Base-by-base conservation (phyloP, 2,797 vertebrate genomes). In the Xerus rutilus region DNA sequence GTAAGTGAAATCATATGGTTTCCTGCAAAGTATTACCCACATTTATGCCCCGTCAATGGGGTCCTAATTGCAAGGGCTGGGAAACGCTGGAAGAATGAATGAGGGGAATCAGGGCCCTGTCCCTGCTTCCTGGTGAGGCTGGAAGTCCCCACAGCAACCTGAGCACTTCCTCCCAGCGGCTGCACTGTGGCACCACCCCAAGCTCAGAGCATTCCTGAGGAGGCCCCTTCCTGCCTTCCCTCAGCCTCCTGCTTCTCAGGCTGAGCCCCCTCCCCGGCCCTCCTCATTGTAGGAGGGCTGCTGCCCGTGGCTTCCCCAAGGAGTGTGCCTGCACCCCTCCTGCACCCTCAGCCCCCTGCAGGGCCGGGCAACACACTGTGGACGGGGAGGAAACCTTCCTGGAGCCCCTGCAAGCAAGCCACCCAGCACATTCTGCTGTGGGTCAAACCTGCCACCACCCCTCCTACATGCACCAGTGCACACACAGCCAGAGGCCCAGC, bases 381-480 rank as follows among this genome's bases (percentile, higher is more conserved):
- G 11, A 20, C 18, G 11, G 6, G 5, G 18, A 57, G 17, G 20
- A 72, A 57, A 45, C 35, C 52, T 5, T 30, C 39, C n/a, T 54
- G 5, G 49, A 47, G 15, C 12, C 67, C 52, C 64, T 17, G 78
- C 25, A 10, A 47, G 7, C 23, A 30, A 43, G 32, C 28, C n/a
- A n/a, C n/a, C 70, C 21, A 45, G 1, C 73, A 39, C 32, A 4
- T 10, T 1, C 6, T 25, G 78, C 25, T 18, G 14, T 0, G 12
- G 13, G 17, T 23, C 28, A 83, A 59, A 10, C 43, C 81, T 20
- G n/a, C 14, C n/a, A 10, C 7, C 32, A 18, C 25, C 45, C 62
- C 21, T 28, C 30, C 25, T 0, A 17, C 14, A 8, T 18, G 35
- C 23, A 21, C 17, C 15, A 25, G 18, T 0, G 12, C 28, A 25